phyloP scores from a whole-genome alignment of 1,140 invertebrate species.

The Neomicropteryx cornuta region DNA sequence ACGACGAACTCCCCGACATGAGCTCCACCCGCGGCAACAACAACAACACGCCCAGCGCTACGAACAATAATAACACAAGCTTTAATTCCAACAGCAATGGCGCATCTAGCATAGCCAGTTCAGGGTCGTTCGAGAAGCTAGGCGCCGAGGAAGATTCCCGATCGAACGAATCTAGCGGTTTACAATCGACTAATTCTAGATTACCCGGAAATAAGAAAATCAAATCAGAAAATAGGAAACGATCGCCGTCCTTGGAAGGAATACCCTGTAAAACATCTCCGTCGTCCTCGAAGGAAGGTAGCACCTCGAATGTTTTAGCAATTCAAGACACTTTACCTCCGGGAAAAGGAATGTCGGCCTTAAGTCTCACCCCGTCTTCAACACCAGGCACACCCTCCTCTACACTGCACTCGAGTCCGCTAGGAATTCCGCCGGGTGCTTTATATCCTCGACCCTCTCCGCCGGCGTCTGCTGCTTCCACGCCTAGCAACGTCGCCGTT shows the following conservation, averaged over 20 bases:
- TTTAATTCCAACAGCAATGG: constrained; percentile 60
- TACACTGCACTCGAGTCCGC: constrained; percentile 41
- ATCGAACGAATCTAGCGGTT: constrained; percentile 48
- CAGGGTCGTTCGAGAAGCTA: constrained; percentile 61
- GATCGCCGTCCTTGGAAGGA: constrained; percentile 45
- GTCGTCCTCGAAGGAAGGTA: constrained; percentile 36
- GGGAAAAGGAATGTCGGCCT: constrained; percentile 40
- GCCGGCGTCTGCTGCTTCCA: constrained; percentile 45
- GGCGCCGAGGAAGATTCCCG: constrained; percentile 63
- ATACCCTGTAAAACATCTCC: constrained; percentile 39
- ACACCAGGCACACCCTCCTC: constrained; percentile 50
- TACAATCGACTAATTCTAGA: constrained; percentile 20
- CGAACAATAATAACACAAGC: constrained; percentile 55
- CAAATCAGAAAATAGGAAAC: constrained; percentile 51
- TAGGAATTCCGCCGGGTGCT: constrained; percentile 29
- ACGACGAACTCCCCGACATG: constrained; percentile 59
- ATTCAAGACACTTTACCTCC: constrained; percentile 36
- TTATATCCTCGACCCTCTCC: constrained; percentile 49
- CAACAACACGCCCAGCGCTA: constrained; percentile 62
- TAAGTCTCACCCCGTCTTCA: constrained; percentile 51
- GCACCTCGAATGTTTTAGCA: constrained; percentile 28
- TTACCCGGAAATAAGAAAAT: constrained; percentile 43
- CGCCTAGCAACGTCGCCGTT: constrained; percentile 42
- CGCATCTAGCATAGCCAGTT: constrained; percentile 58
- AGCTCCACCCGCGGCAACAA: constrained; percentile 59